Percentiles rank a stretch among this genome's conserved stretches.
These are phyloP conservation scores for Bombylius discolor DNA, from an alignment of 2,888 invertebrate genomes.

Conservation along the genomic window DNA sequence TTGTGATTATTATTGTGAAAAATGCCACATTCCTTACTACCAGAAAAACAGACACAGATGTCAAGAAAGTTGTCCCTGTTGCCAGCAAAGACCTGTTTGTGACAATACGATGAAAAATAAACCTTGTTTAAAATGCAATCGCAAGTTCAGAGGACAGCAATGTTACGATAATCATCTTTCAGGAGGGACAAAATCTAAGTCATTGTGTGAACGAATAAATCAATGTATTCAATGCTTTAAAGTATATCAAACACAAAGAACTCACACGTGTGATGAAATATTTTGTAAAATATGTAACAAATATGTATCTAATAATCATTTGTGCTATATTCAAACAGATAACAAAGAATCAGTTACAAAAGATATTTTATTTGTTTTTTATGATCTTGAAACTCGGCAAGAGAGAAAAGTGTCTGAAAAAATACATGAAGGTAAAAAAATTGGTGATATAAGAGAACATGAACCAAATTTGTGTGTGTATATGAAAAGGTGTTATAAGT, in stretches of 20 bases:
- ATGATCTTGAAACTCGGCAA: conserved; percentile 1
- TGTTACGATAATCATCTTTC: too few relatives aligned
- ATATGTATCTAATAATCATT: not conserved
- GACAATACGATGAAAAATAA: too few relatives aligned
- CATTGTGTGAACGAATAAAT: not conserved
- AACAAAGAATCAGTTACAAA: not conserved
- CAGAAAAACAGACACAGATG: too few relatives aligned
- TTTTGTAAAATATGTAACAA: conserved; percentile 2
- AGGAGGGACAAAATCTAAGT: too few relatives aligned
- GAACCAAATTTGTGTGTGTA: too few relatives aligned
- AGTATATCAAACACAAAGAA: not conserved
- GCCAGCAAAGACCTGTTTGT: too few relatives aligned
- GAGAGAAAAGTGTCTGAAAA: not conserved
- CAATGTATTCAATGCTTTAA: not conserved
- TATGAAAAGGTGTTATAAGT: too few relatives aligned
- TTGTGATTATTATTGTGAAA: too few relatives aligned
- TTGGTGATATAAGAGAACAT: not conserved
- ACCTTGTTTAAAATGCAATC: too few relatives aligned
- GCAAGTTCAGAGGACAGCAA: too few relatives aligned
- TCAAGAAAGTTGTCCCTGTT: too few relatives aligned
- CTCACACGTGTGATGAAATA: conserved; percentile 1
- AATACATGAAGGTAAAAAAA: not conserved
- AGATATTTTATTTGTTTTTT: conserved; percentile 3
- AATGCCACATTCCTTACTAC: too few relatives aligned
- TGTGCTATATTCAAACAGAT: conserved; percentile 1